Base-by-base conservation (phyloP, 1,140 invertebrate species). In the Pseudomyrmex cubaensis region DNA sequence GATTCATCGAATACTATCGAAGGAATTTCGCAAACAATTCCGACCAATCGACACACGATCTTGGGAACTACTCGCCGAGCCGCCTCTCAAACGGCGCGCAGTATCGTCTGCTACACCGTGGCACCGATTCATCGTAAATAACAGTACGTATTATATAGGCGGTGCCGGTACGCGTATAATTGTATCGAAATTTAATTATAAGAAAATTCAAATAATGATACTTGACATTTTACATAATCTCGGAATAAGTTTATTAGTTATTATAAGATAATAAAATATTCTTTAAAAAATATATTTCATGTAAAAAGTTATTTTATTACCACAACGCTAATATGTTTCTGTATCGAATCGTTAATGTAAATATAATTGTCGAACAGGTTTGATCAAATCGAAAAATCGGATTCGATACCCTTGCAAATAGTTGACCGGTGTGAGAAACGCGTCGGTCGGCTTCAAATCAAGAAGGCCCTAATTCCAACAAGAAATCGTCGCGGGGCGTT, bases 1-100 rank as follows among this genome's bases (percentile, higher is more conserved):
- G 93, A 94, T 94, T 94, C 93, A 94, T 94, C 93, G 93, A 94
- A 94, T 94, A 94, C 93, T 94, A 94, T 94, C 91, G 93, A 94
- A 94, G 86, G 93, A 94, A 94, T 94, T 93, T 93, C 91, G 87
- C 92, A 90, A 94, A 93, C 91, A 92, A 93, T 93, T 89, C 91
- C 90, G 90, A 90, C 91, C 93, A 93, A 94, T 94, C 93, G 93
- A 94, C 93, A 93, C 90, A 92, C 91, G 83, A 84, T 85, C 89
- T 92, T 93, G 93, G 93, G 93, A 94, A 94, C 93, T 91, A 85
- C 85, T 89, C 73, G 89, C 87, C 86, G 90, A 89, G 85, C 78
- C 89, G 85, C 89, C 90, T 93, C 92, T 92, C 92, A 93, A 92
- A 92, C 89, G 83, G 83, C 69, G 66, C 72, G 64, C 82, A 69